Evolutionary conservation across 2,797 vertebrate species (phyloP).

Genomic region (Darevskia nairensis): DNA sequence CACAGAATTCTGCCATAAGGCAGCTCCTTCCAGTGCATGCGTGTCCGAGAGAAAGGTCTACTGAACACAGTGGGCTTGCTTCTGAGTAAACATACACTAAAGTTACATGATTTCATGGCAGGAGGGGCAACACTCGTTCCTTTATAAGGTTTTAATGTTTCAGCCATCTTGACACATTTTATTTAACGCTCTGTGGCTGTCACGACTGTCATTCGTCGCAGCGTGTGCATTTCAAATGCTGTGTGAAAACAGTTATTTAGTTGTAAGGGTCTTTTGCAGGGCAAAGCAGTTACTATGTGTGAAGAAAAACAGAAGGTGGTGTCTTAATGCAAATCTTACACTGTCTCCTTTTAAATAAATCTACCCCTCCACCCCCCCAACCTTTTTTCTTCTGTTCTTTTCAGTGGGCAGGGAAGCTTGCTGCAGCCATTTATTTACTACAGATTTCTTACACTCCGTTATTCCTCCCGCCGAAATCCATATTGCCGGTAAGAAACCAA

Average conservation of each 20-base stretch:
- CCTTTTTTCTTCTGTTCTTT: constrained; percentile 46
- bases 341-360: neutral
- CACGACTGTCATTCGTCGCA: neutral
- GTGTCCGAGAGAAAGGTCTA: neutral
- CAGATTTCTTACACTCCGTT: constrained; percentile 95
- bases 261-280: neutral
- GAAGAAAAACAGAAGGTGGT: neutral
- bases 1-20: neutral
- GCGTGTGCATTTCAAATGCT: neutral
- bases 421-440: constrained; percentile 99
- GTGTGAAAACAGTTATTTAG: neutral
- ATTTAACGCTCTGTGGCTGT: neutral
- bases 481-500: constrained; percentile 91
- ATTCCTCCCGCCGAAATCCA: constrained; percentile 96
- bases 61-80: neutral
- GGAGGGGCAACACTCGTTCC: no score
- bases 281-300: neutral
- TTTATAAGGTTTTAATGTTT: neutral
- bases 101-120: neutral
- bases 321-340: neutral
- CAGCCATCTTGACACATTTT: neutral
- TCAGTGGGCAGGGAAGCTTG: constrained; percentile 95
- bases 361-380: neutral
- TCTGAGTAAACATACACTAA: neutral
- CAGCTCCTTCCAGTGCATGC: neutral